A percentile compares a stretch with the other conserved stretches of the same genome.
phyloP scores from a whole-genome alignment of 2,888 invertebrate species.

The Campaea margaritaria region DNA sequence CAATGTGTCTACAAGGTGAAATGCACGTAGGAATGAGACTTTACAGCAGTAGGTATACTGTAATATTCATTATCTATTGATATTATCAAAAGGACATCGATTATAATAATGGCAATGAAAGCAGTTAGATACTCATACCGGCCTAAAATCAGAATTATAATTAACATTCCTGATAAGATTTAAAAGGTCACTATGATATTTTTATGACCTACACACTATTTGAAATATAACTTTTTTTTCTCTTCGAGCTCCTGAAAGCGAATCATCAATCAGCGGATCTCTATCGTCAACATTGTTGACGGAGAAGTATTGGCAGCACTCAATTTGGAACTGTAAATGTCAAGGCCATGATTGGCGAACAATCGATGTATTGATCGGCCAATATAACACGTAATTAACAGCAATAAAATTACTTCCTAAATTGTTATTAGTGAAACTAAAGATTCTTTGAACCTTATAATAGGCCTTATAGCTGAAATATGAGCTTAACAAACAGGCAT shows the following conservation, averaged over 20 bases:
- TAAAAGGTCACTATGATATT: not conserved
- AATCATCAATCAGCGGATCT: slow-evolving; percentile 32
- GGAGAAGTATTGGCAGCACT: slow-evolving; percentile 41
- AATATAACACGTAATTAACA: slow-evolving; percentile 26
- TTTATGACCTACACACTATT: not conserved
- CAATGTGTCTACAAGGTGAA: slow-evolving; percentile 27
- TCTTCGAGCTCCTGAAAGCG: slow-evolving; percentile 12
- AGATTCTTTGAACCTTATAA: not conserved
- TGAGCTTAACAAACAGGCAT: too few species aligned
- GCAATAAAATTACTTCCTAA: slow-evolving; percentile 8
- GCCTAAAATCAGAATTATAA: not conserved
- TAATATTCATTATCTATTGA: slow-evolving; percentile 6
- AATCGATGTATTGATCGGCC: slow-evolving; percentile 31
- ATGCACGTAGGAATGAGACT: slow-evolving; percentile 30
- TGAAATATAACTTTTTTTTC: slow-evolving; percentile 13
- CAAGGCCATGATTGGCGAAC: slow-evolving; percentile 45
- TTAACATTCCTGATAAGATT: not conserved
- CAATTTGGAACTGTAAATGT: slow-evolving; percentile 45
- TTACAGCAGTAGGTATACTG: not conserved
- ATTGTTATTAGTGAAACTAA: not conserved
- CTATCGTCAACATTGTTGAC: slow-evolving; percentile 35
- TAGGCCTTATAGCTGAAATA: not conserved
- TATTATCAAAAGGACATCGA: slow-evolving; percentile 9
- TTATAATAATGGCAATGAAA: not conserved
- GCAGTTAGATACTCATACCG: not conserved